These are phyloP conservation scores for Nomada fabriciana DNA, from an alignment of 2,888 invertebrate species.

Conservation along the genomic window DNA sequence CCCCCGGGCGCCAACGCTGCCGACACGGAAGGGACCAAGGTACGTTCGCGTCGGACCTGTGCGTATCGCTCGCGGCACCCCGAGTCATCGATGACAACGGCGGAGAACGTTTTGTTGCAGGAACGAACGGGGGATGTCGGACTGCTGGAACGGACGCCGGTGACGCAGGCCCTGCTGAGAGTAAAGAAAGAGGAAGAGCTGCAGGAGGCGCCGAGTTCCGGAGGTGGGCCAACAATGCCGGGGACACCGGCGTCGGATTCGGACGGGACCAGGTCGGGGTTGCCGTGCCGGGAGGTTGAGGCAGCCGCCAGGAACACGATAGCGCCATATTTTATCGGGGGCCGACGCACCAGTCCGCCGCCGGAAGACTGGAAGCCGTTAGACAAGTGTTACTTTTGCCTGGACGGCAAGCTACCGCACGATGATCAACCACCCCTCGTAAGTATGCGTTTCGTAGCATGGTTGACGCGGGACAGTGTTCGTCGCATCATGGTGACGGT, in stretches of 20 bases:
- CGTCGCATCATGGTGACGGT: conserved; percentile 12
- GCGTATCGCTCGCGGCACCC: not conserved
- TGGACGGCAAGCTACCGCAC: conserved; percentile 89
- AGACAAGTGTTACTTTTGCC: conserved; percentile 94
- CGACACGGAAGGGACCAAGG: conserved; percentile 82
- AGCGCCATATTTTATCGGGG: conserved; percentile 76
- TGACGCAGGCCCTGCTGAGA: conserved; percentile 81
- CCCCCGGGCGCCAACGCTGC: conserved; percentile 72
- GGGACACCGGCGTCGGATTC: conserved; percentile 57
- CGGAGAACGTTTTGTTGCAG: conserved; percentile 55
- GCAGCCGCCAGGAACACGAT: conserved; percentile 67
- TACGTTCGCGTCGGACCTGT: conserved; percentile 36
- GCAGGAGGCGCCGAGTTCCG: conserved; percentile 78
- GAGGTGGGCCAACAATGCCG: conserved; percentile 63
- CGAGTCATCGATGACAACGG: not conserved
- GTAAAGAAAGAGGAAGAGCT: conserved; percentile 83
- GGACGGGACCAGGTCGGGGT: conserved; percentile 68
- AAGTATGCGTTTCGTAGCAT: conserved; percentile 75
- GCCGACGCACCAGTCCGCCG: conserved; percentile 81
- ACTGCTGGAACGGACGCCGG: conserved; percentile 79
- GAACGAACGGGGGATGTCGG: conserved; percentile 79
- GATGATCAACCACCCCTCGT: conserved; percentile 86
- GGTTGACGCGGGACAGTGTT: not conserved
- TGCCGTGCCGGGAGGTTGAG: conserved; percentile 74
- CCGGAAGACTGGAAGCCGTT: conserved; percentile 91